A percentile compares a stretch with the other conserved stretches of the same genome.
phyloP scores from a whole-genome alignment of 2,113 vertebrate species.

The Maccullochella peelii region DNA sequence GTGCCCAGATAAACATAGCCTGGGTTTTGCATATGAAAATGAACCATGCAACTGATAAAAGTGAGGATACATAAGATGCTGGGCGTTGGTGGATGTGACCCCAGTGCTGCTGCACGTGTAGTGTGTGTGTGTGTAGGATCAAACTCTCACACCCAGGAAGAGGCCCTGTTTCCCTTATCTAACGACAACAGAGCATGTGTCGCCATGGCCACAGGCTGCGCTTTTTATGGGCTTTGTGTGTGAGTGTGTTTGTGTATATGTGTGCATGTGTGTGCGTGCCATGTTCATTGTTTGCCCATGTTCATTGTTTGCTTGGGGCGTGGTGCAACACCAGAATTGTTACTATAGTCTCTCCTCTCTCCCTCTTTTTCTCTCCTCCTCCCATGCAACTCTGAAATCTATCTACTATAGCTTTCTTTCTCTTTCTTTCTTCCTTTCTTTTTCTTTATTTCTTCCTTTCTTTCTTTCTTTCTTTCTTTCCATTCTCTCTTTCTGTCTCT shows the following conservation, averaged over 20 bases:
- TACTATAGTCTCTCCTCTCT: constrained; percentile 69
- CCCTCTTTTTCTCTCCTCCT: constrained; percentile 42
- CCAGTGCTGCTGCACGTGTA: constrained; percentile 39
- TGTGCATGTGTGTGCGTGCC: constrained; percentile 31
- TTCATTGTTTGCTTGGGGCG: constrained; percentile 82
- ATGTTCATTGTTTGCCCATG: constrained; percentile 80
- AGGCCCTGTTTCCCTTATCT: constrained; percentile 83
- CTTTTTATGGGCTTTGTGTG: constrained; percentile 77
- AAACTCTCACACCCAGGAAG: constrained; percentile 81
- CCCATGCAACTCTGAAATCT: constrained; percentile 45
- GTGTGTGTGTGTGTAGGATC: constrained; percentile 54
- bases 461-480: constrained; percentile 3
- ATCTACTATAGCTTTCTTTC: background rate
- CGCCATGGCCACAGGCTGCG: constrained; percentile 80
- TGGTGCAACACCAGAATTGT: constrained; percentile 79
- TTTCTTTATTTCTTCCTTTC: constrained; percentile 24
- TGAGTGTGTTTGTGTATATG: constrained; percentile 23
- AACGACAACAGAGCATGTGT: constrained; percentile 82
- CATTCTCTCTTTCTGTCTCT: background rate
- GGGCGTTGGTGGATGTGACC: constrained; percentile 51
- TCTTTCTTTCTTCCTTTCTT: constrained; percentile 13
- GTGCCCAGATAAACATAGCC: constrained; percentile 48
- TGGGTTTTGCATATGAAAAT: constrained; percentile 70
- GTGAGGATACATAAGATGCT: constrained; percentile 43
- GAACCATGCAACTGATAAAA: constrained; percentile 52